phyloP scores from a whole-genome alignment of 2,113 vertebrate genomes.

The Ovibos moschatus region DNA sequence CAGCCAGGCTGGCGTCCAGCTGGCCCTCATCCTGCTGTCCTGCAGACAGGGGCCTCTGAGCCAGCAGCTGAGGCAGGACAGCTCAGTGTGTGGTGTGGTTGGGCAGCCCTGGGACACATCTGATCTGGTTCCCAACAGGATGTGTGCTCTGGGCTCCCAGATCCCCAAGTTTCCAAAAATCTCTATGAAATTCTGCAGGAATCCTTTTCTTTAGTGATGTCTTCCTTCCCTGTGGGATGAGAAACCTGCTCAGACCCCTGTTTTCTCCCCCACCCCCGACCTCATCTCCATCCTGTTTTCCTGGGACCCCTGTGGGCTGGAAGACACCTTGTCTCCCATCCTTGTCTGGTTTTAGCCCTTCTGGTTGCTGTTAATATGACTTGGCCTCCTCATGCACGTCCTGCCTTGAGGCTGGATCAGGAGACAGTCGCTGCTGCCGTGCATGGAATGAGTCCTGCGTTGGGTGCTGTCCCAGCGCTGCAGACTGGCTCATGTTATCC shows the following conservation, averaged over 20 bases:
- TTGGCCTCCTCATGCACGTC: neutral
- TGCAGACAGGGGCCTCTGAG: neutral
- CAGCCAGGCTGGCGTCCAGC: neutral
- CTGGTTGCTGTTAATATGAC: neutral
- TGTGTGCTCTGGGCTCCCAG: neutral
- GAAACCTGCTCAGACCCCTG: neutral
- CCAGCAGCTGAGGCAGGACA: neutral
- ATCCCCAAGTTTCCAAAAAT: neutral
- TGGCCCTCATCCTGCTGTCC: neutral
- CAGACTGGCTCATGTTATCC: neutral
- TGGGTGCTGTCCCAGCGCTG: neutral
- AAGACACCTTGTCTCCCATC: neutral
- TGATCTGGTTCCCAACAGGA: neutral
- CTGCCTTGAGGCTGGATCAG: neutral
- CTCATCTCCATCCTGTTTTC: neutral
- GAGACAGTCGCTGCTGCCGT: neutral
- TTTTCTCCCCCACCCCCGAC: neutral
- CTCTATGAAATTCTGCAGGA: neutral
- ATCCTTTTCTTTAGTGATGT: neutral
- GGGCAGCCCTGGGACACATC: neutral
- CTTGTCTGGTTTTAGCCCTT: neutral
- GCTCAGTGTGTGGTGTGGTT: fast-evolving
- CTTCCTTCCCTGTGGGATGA: neutral
- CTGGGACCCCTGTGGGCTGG: neutral
- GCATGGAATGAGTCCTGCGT: fast-evolving